A percentile compares a stretch with the other conserved stretches of the same genome.
Conservation (phyloP, 2,888 invertebrate genomes). For the Parasteatoda lunata region DNA sequence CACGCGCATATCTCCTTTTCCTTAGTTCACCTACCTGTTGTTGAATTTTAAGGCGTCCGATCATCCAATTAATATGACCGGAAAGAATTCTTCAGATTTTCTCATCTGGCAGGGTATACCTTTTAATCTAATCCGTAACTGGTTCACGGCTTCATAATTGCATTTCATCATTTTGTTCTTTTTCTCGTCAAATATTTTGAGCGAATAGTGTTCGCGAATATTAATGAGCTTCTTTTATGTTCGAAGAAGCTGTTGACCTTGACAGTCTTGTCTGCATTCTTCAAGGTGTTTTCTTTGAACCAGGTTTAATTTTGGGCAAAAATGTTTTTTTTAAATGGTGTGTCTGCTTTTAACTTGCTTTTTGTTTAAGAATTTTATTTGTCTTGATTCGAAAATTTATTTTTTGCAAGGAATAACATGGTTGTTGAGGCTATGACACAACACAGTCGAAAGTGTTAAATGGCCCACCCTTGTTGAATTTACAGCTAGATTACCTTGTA, state of each 20-base stretch:
- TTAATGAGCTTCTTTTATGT: conserved; percentile 10
- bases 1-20: no score
- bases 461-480: no score
- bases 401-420: no score
- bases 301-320: not conserved
- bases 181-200: conserved; percentile 35
- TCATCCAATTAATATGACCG: no score
- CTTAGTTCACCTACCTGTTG: no score
- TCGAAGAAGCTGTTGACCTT: conserved; percentile 49
- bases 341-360: not conserved
- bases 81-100: no score
- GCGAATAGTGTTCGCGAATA: conserved; percentile 11
- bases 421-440: no score
- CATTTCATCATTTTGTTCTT: conserved; percentile 12
- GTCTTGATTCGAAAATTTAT: not conserved
- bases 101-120: no score
- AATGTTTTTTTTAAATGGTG: not conserved
- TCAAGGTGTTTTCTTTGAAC: conserved; percentile 2
- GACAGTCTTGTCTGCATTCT: conserved; percentile 54
- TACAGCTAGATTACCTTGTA: no score
- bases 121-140: conserved; percentile 18
- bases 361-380: not conserved
- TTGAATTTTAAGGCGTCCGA: no score
- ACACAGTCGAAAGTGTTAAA: no score
- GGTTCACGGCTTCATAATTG: conserved; percentile 42